A percentile compares a stretch with the other conserved stretches of the same genome.
phyloP scores from a whole-genome alignment of 2,797 vertebrate species.

The Tinamus major region DNA sequence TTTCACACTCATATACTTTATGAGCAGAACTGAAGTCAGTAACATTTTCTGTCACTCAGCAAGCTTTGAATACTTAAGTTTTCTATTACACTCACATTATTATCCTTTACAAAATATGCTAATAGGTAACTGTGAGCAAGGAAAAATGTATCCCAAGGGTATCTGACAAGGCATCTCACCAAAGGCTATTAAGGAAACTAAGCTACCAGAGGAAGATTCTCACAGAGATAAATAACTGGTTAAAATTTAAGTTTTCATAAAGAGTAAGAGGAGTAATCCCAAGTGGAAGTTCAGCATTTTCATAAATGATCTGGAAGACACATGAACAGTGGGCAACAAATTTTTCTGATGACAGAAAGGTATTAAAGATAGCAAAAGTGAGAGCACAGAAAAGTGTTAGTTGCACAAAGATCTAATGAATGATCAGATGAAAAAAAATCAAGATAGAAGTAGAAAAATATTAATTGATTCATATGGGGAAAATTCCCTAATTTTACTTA shows the following conservation, averaged over 20 bases:
- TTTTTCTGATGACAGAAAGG: not conserved
- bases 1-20: not conserved
- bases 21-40: not conserved
- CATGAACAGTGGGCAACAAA: not conserved
- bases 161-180: not conserved
- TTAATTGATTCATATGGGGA: fast-evolving
- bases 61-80: not conserved
- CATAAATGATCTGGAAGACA: not conserved
- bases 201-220: not conserved
- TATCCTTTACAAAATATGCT: not conserved
- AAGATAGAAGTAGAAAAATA: not conserved
- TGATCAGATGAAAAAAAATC: not conserved
- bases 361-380: not conserved
- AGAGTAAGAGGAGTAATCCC: not conserved
- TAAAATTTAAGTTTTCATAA: not conserved
- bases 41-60: not conserved
- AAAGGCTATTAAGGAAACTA: not conserved
- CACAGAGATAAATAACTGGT: not conserved
- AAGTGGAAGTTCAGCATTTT: not conserved
- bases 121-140: not conserved
- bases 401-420: not conserved
- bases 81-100: not conserved
- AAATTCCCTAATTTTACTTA: not conserved
- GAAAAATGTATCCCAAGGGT: not conserved
- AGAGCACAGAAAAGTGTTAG: not conserved